These are phyloP conservation scores for Heliconius aoede DNA, from an alignment of 2,888 invertebrate species.

Conservation along the genomic window DNA sequence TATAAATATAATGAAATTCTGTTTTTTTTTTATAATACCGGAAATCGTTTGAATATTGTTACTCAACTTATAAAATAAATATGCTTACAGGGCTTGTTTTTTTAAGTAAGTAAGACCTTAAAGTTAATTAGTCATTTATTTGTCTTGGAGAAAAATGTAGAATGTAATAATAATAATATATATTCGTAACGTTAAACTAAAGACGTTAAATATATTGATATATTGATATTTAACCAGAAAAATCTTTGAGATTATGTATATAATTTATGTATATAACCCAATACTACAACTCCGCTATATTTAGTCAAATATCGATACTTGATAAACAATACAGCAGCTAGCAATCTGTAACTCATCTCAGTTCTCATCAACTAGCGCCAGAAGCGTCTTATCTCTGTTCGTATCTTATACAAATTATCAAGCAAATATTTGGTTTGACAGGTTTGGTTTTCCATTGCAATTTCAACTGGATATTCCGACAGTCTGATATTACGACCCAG, in stretches of 20 bases:
- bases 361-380: constrained; percentile 11
- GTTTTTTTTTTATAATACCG: neutral
- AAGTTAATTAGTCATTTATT: neutral
- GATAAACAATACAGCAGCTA: neutral
- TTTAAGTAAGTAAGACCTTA: neutral
- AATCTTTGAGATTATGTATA: neutral
- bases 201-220: neutral
- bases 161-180: neutral
- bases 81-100: too few species aligned
- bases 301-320: neutral
- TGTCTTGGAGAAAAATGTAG: neutral
- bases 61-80: too few species aligned
- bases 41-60: too few species aligned
- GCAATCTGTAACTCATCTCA: constrained; percentile 14
- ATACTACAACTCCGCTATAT: neutral
- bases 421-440: constrained; percentile 25
- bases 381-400: constrained; percentile 14
- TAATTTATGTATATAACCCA: neutral
- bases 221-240: neutral
- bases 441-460: constrained; percentile 21
- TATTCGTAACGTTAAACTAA: neutral
- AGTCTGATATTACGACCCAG: constrained; percentile 3
- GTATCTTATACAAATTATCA: constrained; percentile 28
- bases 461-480: constrained; percentile 12
- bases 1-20: neutral